These are phyloP conservation scores for Lithobates pipiens DNA, from an alignment of 2,797 vertebrate genomes.

Conservation along the genomic window DNA sequence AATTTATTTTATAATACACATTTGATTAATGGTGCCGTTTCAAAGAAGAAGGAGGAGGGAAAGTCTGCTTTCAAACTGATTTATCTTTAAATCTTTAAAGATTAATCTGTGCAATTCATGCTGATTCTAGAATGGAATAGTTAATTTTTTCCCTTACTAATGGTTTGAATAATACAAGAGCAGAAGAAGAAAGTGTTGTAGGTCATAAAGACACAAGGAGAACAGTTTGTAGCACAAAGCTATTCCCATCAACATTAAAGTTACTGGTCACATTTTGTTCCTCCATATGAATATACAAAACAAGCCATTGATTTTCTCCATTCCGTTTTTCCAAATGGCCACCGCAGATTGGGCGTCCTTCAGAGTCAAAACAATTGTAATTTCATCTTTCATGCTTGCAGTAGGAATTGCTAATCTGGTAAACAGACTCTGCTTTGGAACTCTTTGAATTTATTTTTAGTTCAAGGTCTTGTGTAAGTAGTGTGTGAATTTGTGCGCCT, in stretches of 20 bases:
- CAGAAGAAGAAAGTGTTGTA: background rate
- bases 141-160: background rate
- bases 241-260: background rate
- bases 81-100: too few species aligned
- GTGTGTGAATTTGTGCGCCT: background rate
- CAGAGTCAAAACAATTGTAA: slow-evolving; percentile 43
- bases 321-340: background rate
- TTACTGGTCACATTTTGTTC: background rate
- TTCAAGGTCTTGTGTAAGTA: slow-evolving; percentile 13
- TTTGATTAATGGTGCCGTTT: too few species aligned
- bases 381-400: slow-evolving; percentile 48
- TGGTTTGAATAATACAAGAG: background rate
- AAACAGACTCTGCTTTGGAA: background rate
- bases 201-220: background rate
- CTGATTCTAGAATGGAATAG: too few species aligned
- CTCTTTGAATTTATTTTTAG: slow-evolving; percentile 12
- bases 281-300: background rate
- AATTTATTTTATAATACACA: too few species aligned
- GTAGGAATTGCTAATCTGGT: slow-evolving; percentile 16
- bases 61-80: too few species aligned
- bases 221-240: background rate
- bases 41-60: too few species aligned
- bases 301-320: slow-evolving; percentile 7
- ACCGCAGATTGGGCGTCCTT: slow-evolving; percentile 11
- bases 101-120: too few species aligned